Evolutionary conservation across 2,888 invertebrate genomes (phyloP).

Genomic region (Syritta pipiens): DNA sequence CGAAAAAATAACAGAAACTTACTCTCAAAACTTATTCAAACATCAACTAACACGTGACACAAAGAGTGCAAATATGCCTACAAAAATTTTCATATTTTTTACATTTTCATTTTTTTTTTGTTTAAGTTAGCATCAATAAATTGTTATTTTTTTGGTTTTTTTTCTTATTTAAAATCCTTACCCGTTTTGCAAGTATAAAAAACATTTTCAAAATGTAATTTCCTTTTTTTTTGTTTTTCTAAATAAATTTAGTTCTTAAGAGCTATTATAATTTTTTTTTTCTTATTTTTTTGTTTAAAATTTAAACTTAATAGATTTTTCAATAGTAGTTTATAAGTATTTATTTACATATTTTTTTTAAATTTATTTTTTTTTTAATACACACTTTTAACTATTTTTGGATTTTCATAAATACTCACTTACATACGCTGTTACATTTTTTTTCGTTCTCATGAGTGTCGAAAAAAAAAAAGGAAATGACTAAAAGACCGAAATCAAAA

Average conservation of each 20-base stretch:
- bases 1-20: background rate
- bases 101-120: constrained; percentile 4
- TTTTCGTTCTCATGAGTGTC: constrained; percentile 13
- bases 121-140: constrained; percentile 45
- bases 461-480: constrained; percentile 9
- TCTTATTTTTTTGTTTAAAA: constrained; percentile 17
- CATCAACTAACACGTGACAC: constrained; percentile 40
- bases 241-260: constrained; percentile 57
- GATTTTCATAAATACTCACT: constrained; percentile 28
- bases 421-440: constrained; percentile 14
- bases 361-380: constrained; percentile 32
- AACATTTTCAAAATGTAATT: constrained; percentile 62
- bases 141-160: constrained; percentile 14
- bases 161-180: constrained; percentile 49
- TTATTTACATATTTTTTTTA: constrained; percentile 53
- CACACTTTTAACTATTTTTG: constrained; percentile 50
- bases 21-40: background rate
- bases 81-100: constrained; percentile 31
- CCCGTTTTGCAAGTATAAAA: constrained; percentile 65
- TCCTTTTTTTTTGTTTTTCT: constrained; percentile 45
- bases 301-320: constrained; percentile 49
- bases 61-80: constrained; percentile 62
- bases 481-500: constrained; percentile 2
- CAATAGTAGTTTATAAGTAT: constrained; percentile 34
- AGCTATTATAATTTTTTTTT: constrained; percentile 18